phyloP scores from a whole-genome alignment of 1,140 invertebrate genomes.

The Copidosoma floridanum region DNA sequence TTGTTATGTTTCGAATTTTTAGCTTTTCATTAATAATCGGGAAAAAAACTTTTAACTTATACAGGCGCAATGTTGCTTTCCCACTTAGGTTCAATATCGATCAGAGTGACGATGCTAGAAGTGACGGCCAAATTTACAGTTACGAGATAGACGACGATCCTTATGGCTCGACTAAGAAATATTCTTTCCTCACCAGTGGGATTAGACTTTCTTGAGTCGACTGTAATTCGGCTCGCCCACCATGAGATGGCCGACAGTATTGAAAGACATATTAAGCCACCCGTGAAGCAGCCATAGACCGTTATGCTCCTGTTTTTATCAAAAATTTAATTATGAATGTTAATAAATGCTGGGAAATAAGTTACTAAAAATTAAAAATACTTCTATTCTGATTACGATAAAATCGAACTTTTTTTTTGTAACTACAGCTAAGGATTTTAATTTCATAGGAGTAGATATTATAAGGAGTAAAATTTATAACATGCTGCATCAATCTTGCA shows the following conservation, averaged over 20 bases:
- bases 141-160: slow-evolving; percentile 45
- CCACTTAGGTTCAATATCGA: slow-evolving; percentile 35
- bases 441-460: too few relatives aligned
- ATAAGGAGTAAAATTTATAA: too few relatives aligned
- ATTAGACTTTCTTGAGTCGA: too few relatives aligned
- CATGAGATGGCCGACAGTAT: slow-evolving; percentile 46
- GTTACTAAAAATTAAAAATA: too few relatives aligned
- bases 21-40: neutral
- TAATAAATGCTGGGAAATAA: too few relatives aligned
- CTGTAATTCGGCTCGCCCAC: slow-evolving; percentile 35
- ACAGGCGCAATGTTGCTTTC: slow-evolving; percentile 48
- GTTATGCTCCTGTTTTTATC: slow-evolving; percentile 43
- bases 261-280: slow-evolving; percentile 39
- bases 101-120: slow-evolving; percentile 44
- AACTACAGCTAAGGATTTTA: too few relatives aligned
- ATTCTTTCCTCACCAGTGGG: slow-evolving; percentile 5
- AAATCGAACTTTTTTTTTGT: too few relatives aligned
- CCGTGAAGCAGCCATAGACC: slow-evolving; percentile 45
- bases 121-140: slow-evolving; percentile 41
- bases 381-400: too few relatives aligned
- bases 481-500: too few relatives aligned
- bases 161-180: slow-evolving; percentile 38
- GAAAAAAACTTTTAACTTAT: slow-evolving; percentile 27
- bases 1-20: too few relatives aligned
- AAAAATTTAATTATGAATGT: too few relatives aligned